Evolutionary conservation across 2,797 vertebrate species (phyloP).

Genomic region (Danio tinwini): DNA sequence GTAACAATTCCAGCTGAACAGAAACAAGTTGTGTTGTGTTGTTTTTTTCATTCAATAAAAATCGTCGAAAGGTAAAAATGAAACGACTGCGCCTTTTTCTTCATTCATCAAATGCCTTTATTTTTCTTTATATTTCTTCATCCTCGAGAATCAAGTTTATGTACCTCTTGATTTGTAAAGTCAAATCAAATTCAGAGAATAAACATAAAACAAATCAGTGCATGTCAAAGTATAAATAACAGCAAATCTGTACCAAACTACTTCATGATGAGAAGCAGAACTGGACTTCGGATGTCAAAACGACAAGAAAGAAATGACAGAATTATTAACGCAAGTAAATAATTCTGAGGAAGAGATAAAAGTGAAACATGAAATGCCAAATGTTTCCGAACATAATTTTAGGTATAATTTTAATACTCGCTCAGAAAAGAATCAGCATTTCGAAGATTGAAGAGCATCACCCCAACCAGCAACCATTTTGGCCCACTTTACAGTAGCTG

Average conservation of each 20-base stretch:
- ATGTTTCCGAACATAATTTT: neutral
- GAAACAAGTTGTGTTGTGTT: constrained; percentile 68
- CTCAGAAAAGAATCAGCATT: neutral
- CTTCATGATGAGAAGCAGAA: constrained; percentile 5
- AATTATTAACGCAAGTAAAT: neutral
- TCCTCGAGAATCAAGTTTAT: constrained; percentile 67
- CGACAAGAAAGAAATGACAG: constrained; percentile 1
- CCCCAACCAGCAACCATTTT: constrained; percentile 47
- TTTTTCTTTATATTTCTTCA: constrained; percentile 13
- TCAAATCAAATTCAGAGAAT: constrained; percentile 11
- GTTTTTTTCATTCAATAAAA: constrained; percentile 73
- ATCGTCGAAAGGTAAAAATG: constrained; percentile 64
- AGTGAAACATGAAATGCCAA: constrained; percentile 21
- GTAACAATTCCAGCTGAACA: constrained; percentile 67
- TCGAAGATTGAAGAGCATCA: constrained; percentile 17
- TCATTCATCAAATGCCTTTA: constrained; percentile 51
- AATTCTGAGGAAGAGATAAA: neutral
- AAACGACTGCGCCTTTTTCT: constrained; percentile 20
- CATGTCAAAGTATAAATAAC: constrained; percentile 78
- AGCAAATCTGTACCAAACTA: constrained; percentile 64
- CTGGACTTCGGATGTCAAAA: neutral
- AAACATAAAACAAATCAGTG: constrained; percentile 68
- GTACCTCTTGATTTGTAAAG: constrained; percentile 63
- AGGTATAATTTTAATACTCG: neutral
- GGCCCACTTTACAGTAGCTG: constrained; percentile 72